Percentiles rank a stretch among this genome's conserved stretches.
Evolutionary conservation across 2,888 invertebrate genomes (phyloP).

Genomic region (Drosophila differens): DNA sequence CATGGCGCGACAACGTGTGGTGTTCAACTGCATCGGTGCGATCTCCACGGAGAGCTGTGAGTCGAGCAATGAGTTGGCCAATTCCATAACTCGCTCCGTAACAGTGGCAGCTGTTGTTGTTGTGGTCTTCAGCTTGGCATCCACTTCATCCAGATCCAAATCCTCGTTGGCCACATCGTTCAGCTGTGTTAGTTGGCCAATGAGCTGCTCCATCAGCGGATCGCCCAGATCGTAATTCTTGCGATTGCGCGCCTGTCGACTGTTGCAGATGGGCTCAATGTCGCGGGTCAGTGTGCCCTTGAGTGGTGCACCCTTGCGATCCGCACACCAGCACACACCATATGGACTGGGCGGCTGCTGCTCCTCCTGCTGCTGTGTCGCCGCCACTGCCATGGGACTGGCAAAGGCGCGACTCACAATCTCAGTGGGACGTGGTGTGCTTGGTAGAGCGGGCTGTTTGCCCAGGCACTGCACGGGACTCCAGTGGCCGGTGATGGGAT

Average conservation of each 20-base stretch:
- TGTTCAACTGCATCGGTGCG: slow-evolving; percentile 76
- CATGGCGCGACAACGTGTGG: slow-evolving; percentile 86
- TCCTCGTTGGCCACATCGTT: slow-evolving; percentile 84
- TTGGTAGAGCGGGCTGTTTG: slow-evolving; percentile 83
- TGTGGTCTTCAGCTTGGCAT: slow-evolving; percentile 40
- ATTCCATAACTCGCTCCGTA: slow-evolving; percentile 80
- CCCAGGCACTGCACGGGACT: slow-evolving; percentile 93
- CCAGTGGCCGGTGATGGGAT: slow-evolving; percentile 91
- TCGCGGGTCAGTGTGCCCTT: slow-evolving; percentile 93
- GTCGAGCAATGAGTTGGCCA: slow-evolving; percentile 81
- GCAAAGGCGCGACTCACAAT: slow-evolving; percentile 69
- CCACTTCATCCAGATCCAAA: slow-evolving; percentile 66
- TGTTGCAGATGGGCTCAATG: slow-evolving; percentile 91
- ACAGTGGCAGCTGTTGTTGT: slow-evolving; percentile 47
- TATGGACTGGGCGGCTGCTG: slow-evolving; percentile 78
- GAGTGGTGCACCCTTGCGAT: slow-evolving; percentile 91
- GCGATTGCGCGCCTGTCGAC: slow-evolving; percentile 90
- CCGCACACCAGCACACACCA: slow-evolving; percentile 95
- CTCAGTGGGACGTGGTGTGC: slow-evolving; percentile 44
- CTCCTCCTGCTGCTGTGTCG: not conserved
- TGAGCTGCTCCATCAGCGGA: slow-evolving; percentile 89
- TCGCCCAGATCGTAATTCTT: slow-evolving; percentile 78
- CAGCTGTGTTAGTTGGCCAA: slow-evolving; percentile 88
- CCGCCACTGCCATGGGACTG: not conserved
- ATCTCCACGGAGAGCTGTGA: slow-evolving; percentile 84